Conservation (phyloP, 2,113 vertebrate species). For the Agelaius phoeniceus region DNA sequence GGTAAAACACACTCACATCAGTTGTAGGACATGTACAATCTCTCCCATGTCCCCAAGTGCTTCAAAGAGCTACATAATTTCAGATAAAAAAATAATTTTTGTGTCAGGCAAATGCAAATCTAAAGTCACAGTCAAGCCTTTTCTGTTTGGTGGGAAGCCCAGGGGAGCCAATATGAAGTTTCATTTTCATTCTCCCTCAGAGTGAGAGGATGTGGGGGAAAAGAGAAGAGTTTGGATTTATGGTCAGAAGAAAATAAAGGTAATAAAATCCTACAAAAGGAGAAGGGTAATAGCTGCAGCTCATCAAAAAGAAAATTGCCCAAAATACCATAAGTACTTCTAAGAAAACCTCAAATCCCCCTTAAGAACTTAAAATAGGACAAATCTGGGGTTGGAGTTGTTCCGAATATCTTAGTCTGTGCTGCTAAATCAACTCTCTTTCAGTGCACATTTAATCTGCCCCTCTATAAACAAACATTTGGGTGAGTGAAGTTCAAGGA, state of each 20-base stretch:
- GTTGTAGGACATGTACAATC: neutral
- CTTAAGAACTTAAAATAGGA: conserved; percentile 2
- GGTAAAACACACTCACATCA: neutral
- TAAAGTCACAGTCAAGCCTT: neutral
- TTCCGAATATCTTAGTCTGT: neutral
- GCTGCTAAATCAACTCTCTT: neutral
- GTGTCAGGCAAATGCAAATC: neutral
- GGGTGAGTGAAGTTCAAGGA: neutral
- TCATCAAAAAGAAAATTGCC: conserved; percentile 4
- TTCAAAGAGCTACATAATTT: neutral
- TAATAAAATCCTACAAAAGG: neutral
- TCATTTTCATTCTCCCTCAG: neutral
- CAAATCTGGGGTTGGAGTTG: neutral
- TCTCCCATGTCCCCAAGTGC: neutral
- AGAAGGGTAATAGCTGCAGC: neutral
- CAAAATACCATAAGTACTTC: neutral
- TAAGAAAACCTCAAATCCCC: conserved; percentile 33
- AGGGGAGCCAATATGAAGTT: neutral
- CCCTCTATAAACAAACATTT: neutral
- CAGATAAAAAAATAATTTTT: neutral
- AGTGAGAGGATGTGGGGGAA: neutral
- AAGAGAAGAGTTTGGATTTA: neutral
- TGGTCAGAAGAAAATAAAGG: neutral
- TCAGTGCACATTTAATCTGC: neutral
- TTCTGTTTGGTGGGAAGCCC: neutral